Conservation (phyloP, 1,140 invertebrate species). For the Drosophila erecta region DNA sequence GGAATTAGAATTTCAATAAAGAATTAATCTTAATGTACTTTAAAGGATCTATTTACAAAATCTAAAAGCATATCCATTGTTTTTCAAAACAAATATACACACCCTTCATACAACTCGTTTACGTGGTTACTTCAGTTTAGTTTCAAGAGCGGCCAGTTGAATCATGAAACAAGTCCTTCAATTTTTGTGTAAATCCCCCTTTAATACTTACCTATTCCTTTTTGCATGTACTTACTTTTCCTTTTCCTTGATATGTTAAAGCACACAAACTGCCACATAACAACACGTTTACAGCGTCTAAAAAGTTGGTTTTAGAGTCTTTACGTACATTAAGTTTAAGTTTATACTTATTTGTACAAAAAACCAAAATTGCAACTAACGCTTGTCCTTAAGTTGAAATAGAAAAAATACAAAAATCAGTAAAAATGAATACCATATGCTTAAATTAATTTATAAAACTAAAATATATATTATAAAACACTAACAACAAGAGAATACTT, state of each 20-base stretch:
- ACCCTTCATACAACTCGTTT: constrained; percentile 20
- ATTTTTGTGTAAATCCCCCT: background rate
- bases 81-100: constrained; percentile 66
- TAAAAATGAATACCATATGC: constrained; percentile 36
- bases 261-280: constrained; percentile 77
- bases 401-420: constrained; percentile 12
- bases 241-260: constrained; percentile 31
- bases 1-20: constrained; percentile 45
- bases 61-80: constrained; percentile 75
- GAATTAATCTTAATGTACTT: constrained; percentile 59
- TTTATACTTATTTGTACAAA: constrained; percentile 64
- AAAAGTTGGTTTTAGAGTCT: constrained; percentile 37
- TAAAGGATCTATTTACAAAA: constrained; percentile 61
- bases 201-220: constrained; percentile 4
- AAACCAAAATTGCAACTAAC: constrained; percentile 77
- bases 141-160: constrained; percentile 39
- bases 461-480: constrained; percentile 51
- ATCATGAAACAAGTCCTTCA: constrained; percentile 32
- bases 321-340: constrained; percentile 50
- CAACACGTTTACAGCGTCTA: constrained; percentile 26
- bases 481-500: constrained; percentile 59
- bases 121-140: constrained; percentile 55
- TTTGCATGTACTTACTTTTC: constrained; percentile 60
- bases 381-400: constrained; percentile 70
- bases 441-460: constrained; percentile 52